A percentile compares a stretch with the other conserved stretches of the same genome.
These are phyloP conservation scores for Cistogaster globosa DNA, from an alignment of 2,888 invertebrate genomes.

Conservation along the genomic window DNA sequence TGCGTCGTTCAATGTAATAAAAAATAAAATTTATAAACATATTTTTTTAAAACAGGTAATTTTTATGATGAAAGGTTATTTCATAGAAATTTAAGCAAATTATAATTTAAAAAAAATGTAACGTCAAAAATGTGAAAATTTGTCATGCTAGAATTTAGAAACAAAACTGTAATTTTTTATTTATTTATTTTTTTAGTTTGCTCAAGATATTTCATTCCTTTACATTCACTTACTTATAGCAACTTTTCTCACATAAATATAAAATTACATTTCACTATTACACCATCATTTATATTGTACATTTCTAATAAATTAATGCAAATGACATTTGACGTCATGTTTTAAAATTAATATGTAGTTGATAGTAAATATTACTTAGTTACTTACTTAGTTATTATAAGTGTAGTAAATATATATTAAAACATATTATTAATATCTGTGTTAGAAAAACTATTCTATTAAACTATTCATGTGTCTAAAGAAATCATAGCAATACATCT, in stretches of 20 bases:
- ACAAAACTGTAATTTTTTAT: too few species aligned
- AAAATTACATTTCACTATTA: background rate
- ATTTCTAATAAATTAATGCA: conserved; percentile 24
- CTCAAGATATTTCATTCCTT: background rate
- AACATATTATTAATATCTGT: background rate
- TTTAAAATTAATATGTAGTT: conserved; percentile 42
- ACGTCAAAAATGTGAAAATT: too few species aligned
- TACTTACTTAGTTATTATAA: too few species aligned
- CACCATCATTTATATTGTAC: background rate
- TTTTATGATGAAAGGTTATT: too few species aligned
- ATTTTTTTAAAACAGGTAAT: too few species aligned
- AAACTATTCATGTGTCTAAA: background rate
- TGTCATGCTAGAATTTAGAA: too few species aligned
- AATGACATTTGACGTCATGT: conserved; percentile 51
- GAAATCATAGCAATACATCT: background rate
- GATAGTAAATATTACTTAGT: background rate
- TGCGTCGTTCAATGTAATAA: too few species aligned
- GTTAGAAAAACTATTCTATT: background rate
- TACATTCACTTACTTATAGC: background rate
- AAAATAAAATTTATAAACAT: too few species aligned
- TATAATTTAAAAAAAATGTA: too few species aligned
- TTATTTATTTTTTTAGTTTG: too few species aligned
- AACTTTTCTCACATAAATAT: too few species aligned
- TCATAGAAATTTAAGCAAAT: too few species aligned
- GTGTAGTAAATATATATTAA: background rate